Evolutionary conservation across 2,888 invertebrate species (phyloP), one percentile per base, ranked within the genome.

Genomic region (Megaustenia siamemsis): DNA sequence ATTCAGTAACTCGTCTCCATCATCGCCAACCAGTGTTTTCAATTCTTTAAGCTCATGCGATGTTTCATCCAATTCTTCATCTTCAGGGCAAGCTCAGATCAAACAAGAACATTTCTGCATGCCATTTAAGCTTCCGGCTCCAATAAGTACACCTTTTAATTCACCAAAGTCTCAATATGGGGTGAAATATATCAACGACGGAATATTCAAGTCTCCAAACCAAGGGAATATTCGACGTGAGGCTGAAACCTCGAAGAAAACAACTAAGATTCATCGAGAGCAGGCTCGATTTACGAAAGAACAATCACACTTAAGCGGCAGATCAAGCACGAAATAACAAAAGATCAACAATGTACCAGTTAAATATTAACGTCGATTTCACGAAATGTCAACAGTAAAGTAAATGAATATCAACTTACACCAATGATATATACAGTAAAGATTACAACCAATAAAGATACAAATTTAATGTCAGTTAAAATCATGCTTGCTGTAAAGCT

Each of bases 251-350:
- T 82, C 90, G 40, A 89, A 88, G 81, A 71, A 82, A 24, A 86
- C 88, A 24, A 82, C 89, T 21, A 84, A 86, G 40, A 79, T 82
- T 2, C 79, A 89, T 6, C 87, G 88, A 21, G 88, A 88, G 0
- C 87, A 90, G 71, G 86, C 89, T 28, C 87, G 89, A 53, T 88
- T 87, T 56, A 89, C 89, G 89, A 87, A 86, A 69, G 82, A 82
- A 32, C 73, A 75, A 45, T 75, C 35, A 0, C n/a, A n/a, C n/a
- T n/a, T n/a, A n/a, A n/a, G n/a, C n/a, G n/a, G n/a, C n/a, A n/a
- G n/a, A n/a, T n/a, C n/a, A n/a, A n/a, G n/a, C n/a, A n/a, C n/a
- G n/a, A n/a, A n/a, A n/a, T n/a, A n/a, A n/a, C n/a, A n/a, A n/a
- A n/a, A n/a, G n/a, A n/a, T n/a, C n/a, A n/a, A n/a, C n/a, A n/a